Evolutionary conservation across 2,113 vertebrate genomes (phyloP).

Genomic region (Sinocyclocheilus grahami): DNA sequence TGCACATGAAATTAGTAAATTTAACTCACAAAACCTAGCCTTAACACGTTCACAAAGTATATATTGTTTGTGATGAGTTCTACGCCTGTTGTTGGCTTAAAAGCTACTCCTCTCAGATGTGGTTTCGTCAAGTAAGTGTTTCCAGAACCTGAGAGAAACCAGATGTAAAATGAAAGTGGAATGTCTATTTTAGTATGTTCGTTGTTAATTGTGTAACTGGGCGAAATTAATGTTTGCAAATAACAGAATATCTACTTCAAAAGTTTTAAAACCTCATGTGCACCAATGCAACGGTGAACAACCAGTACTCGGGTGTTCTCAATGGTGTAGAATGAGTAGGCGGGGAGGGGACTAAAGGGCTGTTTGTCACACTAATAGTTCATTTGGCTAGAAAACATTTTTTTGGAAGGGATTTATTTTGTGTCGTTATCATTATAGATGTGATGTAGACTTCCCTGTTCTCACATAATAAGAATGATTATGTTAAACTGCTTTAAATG

Average conservation of each 20-base stretch:
- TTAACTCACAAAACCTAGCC: background rate
- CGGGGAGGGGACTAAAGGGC: background rate
- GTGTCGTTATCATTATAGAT: background rate
- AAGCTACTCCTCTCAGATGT: slow-evolving; percentile 1
- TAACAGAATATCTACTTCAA: background rate
- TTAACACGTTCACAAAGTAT: background rate
- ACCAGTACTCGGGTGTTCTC: background rate
- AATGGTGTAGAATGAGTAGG: background rate
- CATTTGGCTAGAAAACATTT: fast-evolving
- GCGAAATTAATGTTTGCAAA: background rate
- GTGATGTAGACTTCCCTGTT: background rate
- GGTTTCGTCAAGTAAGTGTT: slow-evolving; percentile 4
- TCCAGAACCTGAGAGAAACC: background rate
- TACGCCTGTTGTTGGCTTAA: background rate
- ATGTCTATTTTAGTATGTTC: background rate
- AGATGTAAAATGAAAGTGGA: background rate
- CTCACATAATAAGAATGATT: background rate
- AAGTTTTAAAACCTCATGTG: background rate
- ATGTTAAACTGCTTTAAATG: no score
- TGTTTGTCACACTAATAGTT: background rate
- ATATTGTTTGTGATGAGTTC: background rate
- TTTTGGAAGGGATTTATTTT: background rate
- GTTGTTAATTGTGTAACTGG: background rate
- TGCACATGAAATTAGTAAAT: background rate
- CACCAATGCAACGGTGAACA: background rate